Base-by-base conservation (phyloP, 2,797 vertebrate species). In the Rhinogobio ventralis region DNA sequence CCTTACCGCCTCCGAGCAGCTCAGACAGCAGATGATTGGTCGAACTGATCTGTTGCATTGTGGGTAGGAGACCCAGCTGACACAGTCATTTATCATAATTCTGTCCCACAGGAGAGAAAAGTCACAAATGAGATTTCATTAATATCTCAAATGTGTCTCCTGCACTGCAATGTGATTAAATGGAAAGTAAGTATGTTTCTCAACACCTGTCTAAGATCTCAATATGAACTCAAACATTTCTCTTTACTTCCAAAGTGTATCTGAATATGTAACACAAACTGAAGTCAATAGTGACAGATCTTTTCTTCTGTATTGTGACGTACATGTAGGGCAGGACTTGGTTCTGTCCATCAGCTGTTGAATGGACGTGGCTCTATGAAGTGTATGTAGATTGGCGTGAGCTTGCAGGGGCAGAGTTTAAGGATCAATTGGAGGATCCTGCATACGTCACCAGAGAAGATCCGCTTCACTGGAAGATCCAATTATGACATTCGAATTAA, bases 21-120 rank as follows among this genome's bases (percentile, higher is more conserved):
- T 53, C 88, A 91, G 86, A 88, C 92, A 92, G 91, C 89, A 90
- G 85, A 93, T 94, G 90, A 93, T 89, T 90, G 89, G 81, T 57
- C 85, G 87, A 90, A 60, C 92, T 91, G 92, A 95, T 94, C 91
- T 92, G 89, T 87, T 89, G 90, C 86, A 90, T 91, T 90, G 86
- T 82, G 88, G 72, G 87, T 74, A 91, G 90, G 87, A 87, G 87
- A 91, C 88, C 1, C 49, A 75, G 45, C 25, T 42, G 53, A n/a
- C 74, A 76, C 3, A 39, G 23, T 9, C 23, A 64, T 64, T 2
- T 2, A 46, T 45, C 25, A 64, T 79, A 11, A 49, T 79, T 30
- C 25, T 49, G 51, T 62, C n/a, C 57, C 57, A 13, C 7, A 66
- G 62, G 68, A 20, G 19, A 53, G 33, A 39, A 14, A n/a, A 23